Conservation (phyloP, 2,888 invertebrate genomes). For the Oscheius sp. region DNA sequence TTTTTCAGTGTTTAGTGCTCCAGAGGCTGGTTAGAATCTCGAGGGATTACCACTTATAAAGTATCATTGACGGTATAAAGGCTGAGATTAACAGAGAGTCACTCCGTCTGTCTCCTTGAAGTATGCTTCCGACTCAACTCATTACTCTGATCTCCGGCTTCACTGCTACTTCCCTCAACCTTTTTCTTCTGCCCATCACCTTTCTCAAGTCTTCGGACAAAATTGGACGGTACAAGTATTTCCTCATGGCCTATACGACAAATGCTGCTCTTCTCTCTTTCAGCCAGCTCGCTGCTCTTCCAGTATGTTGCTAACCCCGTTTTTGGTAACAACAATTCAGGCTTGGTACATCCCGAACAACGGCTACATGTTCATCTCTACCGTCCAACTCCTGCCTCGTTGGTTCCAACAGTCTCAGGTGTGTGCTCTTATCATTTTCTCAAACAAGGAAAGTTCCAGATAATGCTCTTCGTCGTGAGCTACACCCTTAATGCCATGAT, state of each 20-base stretch:
- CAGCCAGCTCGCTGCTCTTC: conserved; percentile 6
- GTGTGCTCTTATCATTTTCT: not conserved
- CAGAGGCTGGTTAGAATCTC: too few relatives aligned
- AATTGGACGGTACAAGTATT: conserved; percentile 14
- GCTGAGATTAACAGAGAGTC: not conserved
- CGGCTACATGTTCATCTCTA: conserved; percentile 1
- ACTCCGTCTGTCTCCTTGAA: not conserved
- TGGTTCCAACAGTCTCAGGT: conserved; percentile 2
- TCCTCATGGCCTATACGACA: conserved; percentile 8
- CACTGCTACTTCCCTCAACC: not conserved
- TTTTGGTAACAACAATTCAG: not conserved
- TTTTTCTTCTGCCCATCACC: not conserved
- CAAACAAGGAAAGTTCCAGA: not conserved
- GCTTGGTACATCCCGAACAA: conserved; percentile 15
- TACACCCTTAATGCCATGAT: conserved; percentile 5
- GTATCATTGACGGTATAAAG: too few relatives aligned
- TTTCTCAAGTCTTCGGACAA: conserved; percentile 8
- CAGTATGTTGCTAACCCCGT: not conserved
- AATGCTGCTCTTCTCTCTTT: conserved; percentile 4
- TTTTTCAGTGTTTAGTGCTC: not conserved
- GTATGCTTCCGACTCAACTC: not conserved
- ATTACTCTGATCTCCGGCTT: conserved; percentile 6
- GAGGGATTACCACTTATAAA: too few relatives aligned
- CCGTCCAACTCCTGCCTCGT: not conserved
- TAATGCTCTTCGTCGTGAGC: not conserved